Conservation (phyloP, 2,888 invertebrate genomes). For the Dascillus cervinus region DNA sequence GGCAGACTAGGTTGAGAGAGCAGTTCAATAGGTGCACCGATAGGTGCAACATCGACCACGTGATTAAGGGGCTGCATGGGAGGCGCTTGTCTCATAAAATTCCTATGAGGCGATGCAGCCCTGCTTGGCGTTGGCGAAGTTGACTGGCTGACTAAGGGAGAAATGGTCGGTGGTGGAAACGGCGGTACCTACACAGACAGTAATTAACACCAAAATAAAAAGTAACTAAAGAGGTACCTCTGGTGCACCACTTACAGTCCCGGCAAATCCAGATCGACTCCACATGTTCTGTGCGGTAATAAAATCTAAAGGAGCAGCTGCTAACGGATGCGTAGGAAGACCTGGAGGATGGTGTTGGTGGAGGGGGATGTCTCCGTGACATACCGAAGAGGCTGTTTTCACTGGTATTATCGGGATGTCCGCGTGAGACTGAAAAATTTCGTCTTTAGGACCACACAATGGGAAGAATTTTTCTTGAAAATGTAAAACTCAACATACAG, state of each 20-base stretch:
- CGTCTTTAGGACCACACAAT: too few relatives aligned
- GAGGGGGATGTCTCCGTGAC: constrained; percentile 21
- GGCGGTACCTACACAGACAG: constrained; percentile 39
- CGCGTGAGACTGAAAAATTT: constrained; percentile 11
- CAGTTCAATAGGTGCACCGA: constrained; percentile 28
- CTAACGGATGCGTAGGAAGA: constrained; percentile 25
- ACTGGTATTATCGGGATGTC: constrained; percentile 24
- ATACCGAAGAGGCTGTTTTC: constrained; percentile 25
- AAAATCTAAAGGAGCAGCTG: too few relatives aligned
- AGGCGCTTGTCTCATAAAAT: constrained; percentile 32
- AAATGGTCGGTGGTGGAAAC: constrained; percentile 54
- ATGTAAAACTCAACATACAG: constrained; percentile 2
- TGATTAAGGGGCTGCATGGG: constrained; percentile 38
- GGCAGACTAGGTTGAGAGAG: constrained; percentile 33
- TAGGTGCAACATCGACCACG: constrained; percentile 12
- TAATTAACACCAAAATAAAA: not conserved
- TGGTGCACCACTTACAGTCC: constrained; percentile 30
- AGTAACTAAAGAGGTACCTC: constrained; percentile 23
- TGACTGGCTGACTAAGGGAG: constrained; percentile 64
- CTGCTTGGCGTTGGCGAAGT: constrained; percentile 75
- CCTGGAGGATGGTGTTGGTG: constrained; percentile 29
- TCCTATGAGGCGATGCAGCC: constrained; percentile 57
- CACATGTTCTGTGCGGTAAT: constrained; percentile 29
- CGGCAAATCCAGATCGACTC: constrained; percentile 31
- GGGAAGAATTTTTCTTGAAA: not conserved